Percentiles rank a stretch among this genome's conserved stretches.
phyloP scores from a whole-genome alignment of 2,888 invertebrate species.

The Erannis defoliaria region DNA sequence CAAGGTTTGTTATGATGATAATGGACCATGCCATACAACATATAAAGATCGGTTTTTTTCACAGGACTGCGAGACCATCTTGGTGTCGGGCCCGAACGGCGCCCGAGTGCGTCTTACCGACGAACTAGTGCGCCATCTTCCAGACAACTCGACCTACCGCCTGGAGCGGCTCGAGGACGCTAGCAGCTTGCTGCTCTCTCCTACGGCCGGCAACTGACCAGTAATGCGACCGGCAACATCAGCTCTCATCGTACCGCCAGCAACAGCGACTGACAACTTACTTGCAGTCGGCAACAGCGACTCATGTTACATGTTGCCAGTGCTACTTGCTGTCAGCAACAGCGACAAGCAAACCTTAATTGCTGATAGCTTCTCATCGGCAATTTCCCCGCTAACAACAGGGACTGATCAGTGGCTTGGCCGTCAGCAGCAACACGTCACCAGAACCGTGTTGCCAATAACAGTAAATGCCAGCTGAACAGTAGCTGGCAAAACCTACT shows the following conservation, averaged over 20 bases:
- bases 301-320: too few relatives aligned
- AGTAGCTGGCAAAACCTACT: too few relatives aligned
- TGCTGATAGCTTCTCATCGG: too few relatives aligned
- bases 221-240: background rate
- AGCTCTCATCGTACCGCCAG: background rate
- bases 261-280: too few relatives aligned
- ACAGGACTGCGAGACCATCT: slow-evolving; percentile 88
- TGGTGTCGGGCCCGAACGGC: slow-evolving; percentile 93
- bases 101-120: slow-evolving; percentile 94
- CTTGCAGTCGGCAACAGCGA: background rate
- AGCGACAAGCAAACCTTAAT: too few relatives aligned
- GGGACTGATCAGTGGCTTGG: background rate
- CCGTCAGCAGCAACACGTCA: background rate
- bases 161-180: slow-evolving; percentile 68
- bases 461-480: background rate
- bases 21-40: too few relatives aligned
- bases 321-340: background rate
- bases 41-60: slow-evolving; percentile 62
- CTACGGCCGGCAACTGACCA: slow-evolving; percentile 40
- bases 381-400: background rate
- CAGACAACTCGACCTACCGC: slow-evolving; percentile 86
- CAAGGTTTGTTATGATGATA: too few relatives aligned
- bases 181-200: slow-evolving; percentile 60
- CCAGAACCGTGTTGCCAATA: background rate
- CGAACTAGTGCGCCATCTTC: slow-evolving; percentile 93